Base-by-base conservation (phyloP, 2,888 invertebrate species). In the Falcaria lacertinaria region DNA sequence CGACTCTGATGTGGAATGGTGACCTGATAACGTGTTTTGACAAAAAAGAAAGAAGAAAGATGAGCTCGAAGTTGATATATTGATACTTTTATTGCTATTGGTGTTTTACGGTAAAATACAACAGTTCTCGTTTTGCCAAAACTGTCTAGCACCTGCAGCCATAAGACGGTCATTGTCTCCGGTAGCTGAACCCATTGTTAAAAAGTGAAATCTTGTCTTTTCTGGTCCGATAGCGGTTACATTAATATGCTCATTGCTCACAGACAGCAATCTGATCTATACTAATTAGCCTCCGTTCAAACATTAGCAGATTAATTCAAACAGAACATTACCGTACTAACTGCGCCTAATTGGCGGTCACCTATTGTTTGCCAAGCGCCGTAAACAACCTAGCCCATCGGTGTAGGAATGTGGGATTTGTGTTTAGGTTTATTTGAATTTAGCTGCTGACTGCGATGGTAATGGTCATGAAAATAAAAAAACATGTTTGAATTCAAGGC, bases 341-440 rank as follows among this genome's bases (percentile, higher is more conserved):
- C 52, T 50, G 55, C 39, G 45, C 52, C 50, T 62, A 60, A 62
- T 62, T 60, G 54, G 48, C 47, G 55, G 43, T 47, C 39, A 45
- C 39, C 47, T 42, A 57, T 57, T 57, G 57, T 57, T 43, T 28
- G 13, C 33, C 8, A 11, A 34, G 39, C 33, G 17, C 35, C 40
- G 41, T 47, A 35, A 39, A 44, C 37, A 41, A 25, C 39, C 11
- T 11, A 28, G 28, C 28, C 22, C 28, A 28, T 28, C 28, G 11
- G 8, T 28, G 28, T 11, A 11, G 28, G 28, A 28, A 28, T 28
- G 28, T 28, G 8, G 28, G 28, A 28, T 11, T 28, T 11, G 11
- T 28, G 28, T 28, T 28, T 28, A 28, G 11, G 28, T 28, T 28
- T 11, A 28, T 28, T 28, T 11, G 28, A 28, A 28, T 28, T 28